Evolutionary conservation across 2,113 vertebrate genomes (phyloP).

Genomic region (Phalacrocorax aristotelis): DNA sequence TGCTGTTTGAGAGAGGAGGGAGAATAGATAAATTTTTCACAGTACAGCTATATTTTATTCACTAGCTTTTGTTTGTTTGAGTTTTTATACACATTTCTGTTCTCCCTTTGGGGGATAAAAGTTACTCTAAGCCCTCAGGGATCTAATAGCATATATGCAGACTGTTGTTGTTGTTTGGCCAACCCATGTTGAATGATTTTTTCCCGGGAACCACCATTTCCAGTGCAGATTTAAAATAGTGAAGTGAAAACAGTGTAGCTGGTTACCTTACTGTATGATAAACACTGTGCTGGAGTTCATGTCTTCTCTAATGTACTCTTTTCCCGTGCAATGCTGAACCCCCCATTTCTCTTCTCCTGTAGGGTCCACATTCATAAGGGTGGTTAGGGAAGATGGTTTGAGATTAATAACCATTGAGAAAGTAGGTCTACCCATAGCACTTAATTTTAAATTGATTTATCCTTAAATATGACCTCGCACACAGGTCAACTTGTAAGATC

Average conservation of each 20-base stretch:
- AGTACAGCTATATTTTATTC: not conserved
- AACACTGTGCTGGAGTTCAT: not conserved
- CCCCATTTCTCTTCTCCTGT: not conserved
- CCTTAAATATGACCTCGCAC: not conserved
- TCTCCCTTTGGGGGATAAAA: not conserved
- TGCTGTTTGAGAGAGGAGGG: not conserved
- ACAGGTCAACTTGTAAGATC: not conserved
- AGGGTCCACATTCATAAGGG: not conserved
- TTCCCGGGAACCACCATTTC: not conserved
- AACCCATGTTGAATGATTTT: not conserved
- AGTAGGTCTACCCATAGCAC: not conserved
- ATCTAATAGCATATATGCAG: not conserved
- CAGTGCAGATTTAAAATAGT: not conserved
- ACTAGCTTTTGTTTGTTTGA: not conserved
- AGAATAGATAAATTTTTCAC: not conserved
- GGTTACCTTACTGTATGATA: not conserved
- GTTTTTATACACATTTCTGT: not conserved
- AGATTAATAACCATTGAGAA: not conserved
- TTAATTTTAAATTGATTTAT: not conserved
- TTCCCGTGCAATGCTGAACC: accelerated
- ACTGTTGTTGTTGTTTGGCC: not conserved
- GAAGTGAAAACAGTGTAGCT: not conserved
- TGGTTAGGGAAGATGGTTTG: not conserved
- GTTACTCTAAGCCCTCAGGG: not conserved
- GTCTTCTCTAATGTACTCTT: not conserved